These are phyloP conservation scores for Apodemia duryi DNA, from an alignment of 2,888 invertebrate genomes.

Conservation along the genomic window DNA sequence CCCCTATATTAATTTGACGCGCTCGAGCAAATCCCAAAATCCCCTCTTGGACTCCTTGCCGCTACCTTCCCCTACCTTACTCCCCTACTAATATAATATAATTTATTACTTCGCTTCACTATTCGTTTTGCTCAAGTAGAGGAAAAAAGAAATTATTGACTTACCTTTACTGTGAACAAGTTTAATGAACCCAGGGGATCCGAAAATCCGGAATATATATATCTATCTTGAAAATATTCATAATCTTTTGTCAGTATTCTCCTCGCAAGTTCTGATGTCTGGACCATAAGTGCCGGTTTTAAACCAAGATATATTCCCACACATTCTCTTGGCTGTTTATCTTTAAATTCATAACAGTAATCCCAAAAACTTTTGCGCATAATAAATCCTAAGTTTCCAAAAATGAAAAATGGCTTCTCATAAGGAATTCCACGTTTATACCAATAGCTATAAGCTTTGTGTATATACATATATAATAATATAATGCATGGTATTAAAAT, in stretches of 20 bases:
- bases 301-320: conserved; percentile 53
- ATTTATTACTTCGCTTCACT: too few species aligned
- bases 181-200: conserved; percentile 58
- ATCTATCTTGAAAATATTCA: conserved; percentile 52
- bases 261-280: conserved; percentile 52
- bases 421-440: conserved; percentile 49
- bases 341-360: conserved; percentile 42
- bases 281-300: conserved; percentile 50
- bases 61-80: too few species aligned
- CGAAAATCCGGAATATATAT: conserved; percentile 40
- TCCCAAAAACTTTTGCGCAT: conserved; percentile 53
- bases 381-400: conserved; percentile 51
- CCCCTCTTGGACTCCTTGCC: too few species aligned
- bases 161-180: conserved; percentile 55
- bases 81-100: too few species aligned
- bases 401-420: conserved; percentile 44
- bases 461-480: conserved; percentile 40
- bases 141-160: conserved; percentile 15
- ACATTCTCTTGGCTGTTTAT: conserved; percentile 44
- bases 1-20: too few species aligned
- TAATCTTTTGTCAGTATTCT: conserved; percentile 49
- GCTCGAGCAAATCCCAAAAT: too few species aligned
- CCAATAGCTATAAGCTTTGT: conserved; percentile 54
- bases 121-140: too few species aligned
- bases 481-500: conserved; percentile 32